These are phyloP conservation scores for Cyphomyrmex costatus DNA, from an alignment of 1,140 invertebrate genomes.

Conservation along the genomic window DNA sequence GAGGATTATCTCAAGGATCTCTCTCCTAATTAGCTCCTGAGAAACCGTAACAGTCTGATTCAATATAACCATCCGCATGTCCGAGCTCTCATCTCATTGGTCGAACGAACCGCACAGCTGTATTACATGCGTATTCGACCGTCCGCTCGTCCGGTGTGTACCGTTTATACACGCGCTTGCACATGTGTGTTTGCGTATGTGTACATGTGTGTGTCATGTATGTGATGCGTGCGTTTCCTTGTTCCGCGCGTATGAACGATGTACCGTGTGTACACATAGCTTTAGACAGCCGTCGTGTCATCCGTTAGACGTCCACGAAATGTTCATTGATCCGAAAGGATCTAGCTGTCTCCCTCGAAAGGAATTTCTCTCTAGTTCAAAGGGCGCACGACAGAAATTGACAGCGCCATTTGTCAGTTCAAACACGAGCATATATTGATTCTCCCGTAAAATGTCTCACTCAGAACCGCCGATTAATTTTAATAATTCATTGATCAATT, in stretches of 20 bases:
- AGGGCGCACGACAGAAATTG: slow-evolving; percentile 58
- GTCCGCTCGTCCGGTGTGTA: slow-evolving; percentile 14
- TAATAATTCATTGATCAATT: slow-evolving; percentile 1
- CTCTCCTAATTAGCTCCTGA: slow-evolving; percentile 9
- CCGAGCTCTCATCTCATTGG: slow-evolving; percentile 35
- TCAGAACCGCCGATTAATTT: neutral
- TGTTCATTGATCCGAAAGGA: slow-evolving; percentile 54
- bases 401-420: slow-evolving; percentile 69
- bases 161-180: slow-evolving; percentile 8
- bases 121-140: slow-evolving; percentile 52
- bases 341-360: slow-evolving; percentile 37
- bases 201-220: neutral
- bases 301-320: slow-evolving; percentile 62
- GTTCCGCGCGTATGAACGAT: slow-evolving; percentile 34
- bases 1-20: neutral
- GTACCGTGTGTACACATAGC: slow-evolving; percentile 30
- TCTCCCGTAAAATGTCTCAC: neutral
- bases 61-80: slow-evolving; percentile 3
- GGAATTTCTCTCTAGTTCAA: slow-evolving; percentile 52
- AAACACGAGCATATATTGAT: slow-evolving; percentile 25
- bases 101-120: slow-evolving; percentile 37
- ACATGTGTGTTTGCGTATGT: neutral
- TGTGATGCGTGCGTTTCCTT: slow-evolving; percentile 37
- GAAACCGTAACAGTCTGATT: slow-evolving; percentile 41
- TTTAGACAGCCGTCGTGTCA: slow-evolving; percentile 55